Base-by-base conservation (phyloP, 2,797 vertebrate species). In the Hippopotamyrus pictus region DNA sequence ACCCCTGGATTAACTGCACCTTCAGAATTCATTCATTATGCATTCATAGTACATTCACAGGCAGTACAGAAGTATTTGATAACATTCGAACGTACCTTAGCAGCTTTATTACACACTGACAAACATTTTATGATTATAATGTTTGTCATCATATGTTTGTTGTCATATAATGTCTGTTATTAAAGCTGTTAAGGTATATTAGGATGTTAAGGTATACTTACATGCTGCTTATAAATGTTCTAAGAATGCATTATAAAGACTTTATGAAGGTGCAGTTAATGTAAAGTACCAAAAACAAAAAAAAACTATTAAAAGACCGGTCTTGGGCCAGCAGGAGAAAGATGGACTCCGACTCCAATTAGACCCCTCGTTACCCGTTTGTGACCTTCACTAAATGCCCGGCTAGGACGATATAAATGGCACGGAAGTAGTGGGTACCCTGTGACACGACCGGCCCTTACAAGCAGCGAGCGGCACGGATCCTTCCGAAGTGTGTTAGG, bases 331-430 rank as follows among this genome's bases (percentile, higher is more conserved):
- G 41, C 54, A 33, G 6, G 29, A 48, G 83, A 19, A 59, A 89
- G 79, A 65, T n/a, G 57, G 44, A 44, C 48, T 46, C 76, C 29
- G 54, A 54, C 76, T 48, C 79, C 25, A 85, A 51, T 89, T 62
- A 62, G 79, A 51, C 37, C 19, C 62, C 41, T 50, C 12, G 2
- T 19, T 65, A 33, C 29, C 25, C 6, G 46, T 51, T 12, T 53
- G 1, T 86, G 88, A 69, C 88, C 79, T 89, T 85, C 44, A 37
- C 44, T 51, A 69, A 73, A 86, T 53, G 25, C 79, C 88, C 62
- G 41, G 33, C 14, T 7, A 59, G 62, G 73, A 53, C 17, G 79
- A 29, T 9, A 33, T 4, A 73, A 73, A 37, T 2, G 6, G 17
- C 29, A 19, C 41, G 17, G 6, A 79, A 37, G 33, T 5, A 17